Conservation (phyloP, 35 echinoderm and acorn worm species). For the Acanthaster planci region DNA sequence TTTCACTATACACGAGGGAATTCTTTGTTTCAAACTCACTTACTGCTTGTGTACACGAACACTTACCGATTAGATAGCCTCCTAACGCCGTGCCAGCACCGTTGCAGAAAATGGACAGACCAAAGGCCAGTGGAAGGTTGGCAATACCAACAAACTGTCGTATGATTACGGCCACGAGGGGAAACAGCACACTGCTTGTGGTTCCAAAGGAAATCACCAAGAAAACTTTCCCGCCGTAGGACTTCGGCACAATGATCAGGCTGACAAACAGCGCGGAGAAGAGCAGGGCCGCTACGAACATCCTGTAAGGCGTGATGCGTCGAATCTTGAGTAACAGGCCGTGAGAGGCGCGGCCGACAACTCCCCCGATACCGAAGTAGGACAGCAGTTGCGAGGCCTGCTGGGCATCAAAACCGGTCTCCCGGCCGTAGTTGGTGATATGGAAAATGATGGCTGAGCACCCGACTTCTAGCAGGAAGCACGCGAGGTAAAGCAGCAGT, state of each 20-base stretch:
- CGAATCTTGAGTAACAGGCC: background rate
- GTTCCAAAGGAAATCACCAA: background rate
- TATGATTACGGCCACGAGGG: background rate
- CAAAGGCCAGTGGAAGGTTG: background rate
- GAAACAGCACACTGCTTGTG: background rate
- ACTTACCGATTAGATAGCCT: constrained; percentile 9
- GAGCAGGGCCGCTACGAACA: background rate
- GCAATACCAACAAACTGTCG: background rate
- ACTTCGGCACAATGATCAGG: background rate
- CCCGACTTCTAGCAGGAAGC: background rate
- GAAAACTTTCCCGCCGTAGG: background rate
- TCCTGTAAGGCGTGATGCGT: background rate
- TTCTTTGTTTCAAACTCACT: background rate
- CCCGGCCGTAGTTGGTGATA: background rate
- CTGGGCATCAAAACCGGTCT: background rate
- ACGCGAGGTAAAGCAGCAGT: background rate
- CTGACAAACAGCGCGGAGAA: background rate
- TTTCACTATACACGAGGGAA: too few relatives aligned
- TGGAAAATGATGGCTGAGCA: background rate
- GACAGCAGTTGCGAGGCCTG: background rate
- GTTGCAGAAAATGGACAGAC: background rate
- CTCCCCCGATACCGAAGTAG: background rate
- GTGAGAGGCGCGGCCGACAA: background rate
- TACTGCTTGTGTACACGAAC: too few relatives aligned
- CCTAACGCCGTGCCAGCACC: background rate